A percentile compares a stretch with the other conserved stretches of the same genome.
Evolutionary conservation across 2,888 invertebrate genomes (phyloP).

Genomic region (Dicranocentrus wangi): DNA sequence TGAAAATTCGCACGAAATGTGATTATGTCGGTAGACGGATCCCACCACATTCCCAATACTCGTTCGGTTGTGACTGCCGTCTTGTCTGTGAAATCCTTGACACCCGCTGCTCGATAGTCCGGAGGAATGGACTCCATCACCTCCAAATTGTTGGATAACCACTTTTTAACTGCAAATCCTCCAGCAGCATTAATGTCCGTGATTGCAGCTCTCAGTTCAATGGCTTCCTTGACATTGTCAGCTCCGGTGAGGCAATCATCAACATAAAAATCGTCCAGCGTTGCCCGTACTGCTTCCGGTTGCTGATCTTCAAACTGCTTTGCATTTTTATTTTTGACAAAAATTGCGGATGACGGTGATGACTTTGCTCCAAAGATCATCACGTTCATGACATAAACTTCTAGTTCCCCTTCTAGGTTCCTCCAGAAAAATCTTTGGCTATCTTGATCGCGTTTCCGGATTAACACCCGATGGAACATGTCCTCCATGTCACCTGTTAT

Average conservation of each 20-base stretch:
- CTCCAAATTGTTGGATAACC: slow-evolving; percentile 12
- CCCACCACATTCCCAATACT: slow-evolving; percentile 50
- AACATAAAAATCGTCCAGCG: slow-evolving; percentile 19
- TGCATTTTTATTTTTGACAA: slow-evolving; percentile 36
- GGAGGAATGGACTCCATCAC: slow-evolving; percentile 30
- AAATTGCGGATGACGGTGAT: slow-evolving; percentile 57
- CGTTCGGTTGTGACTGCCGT: background rate
- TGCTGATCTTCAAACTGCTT: slow-evolving; percentile 7
- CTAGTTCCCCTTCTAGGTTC: background rate
- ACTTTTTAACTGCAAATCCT: slow-evolving; percentile 40
- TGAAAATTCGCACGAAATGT: slow-evolving; percentile 31
- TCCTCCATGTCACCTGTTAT: slow-evolving; percentile 60
- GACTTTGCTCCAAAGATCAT: slow-evolving; percentile 57
- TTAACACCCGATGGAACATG: slow-evolving; percentile 53
- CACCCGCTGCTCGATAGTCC: slow-evolving; percentile 17
- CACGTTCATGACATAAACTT: slow-evolving; percentile 23
- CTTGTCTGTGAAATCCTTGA: slow-evolving; percentile 6
- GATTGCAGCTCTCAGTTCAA: slow-evolving; percentile 20
- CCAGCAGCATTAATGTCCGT: slow-evolving; percentile 16
- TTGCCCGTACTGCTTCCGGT: slow-evolving; percentile 35
- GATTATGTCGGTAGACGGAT: slow-evolving; percentile 27
- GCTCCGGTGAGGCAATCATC: slow-evolving; percentile 35
- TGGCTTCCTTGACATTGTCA: slow-evolving; percentile 10
- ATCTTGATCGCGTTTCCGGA: slow-evolving; percentile 33
- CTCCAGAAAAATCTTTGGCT: slow-evolving; percentile 59